Conservation (phyloP, 2,113 vertebrate genomes). For the Azemiops feae region DNA sequence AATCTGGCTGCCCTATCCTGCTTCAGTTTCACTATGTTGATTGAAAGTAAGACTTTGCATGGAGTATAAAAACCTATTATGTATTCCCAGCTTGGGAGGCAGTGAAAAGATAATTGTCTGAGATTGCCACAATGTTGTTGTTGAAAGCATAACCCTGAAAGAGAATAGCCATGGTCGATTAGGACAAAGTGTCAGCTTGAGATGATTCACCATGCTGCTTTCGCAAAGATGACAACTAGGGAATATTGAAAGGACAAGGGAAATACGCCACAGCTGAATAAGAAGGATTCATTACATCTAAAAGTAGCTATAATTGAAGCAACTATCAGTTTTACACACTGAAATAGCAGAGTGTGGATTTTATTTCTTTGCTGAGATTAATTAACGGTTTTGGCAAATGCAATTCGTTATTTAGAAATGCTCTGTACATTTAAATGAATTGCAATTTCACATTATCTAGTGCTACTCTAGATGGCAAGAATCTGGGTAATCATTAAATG, state of each 20-base stretch:
- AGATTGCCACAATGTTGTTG: slow-evolving; percentile 4
- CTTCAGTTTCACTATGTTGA: neutral
- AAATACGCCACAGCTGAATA: neutral
- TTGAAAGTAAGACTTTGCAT: neutral
- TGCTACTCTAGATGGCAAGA: neutral
- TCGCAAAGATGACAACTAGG: neutral
- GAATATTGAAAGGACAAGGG: slow-evolving; percentile 14
- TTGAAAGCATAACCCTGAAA: neutral
- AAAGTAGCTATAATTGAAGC: slow-evolving; percentile 11
- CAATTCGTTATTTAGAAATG: neutral
- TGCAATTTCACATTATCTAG: neutral
- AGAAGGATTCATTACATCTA: neutral
- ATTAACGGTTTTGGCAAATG: neutral
- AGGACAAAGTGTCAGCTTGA: neutral
- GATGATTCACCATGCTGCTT: neutral
- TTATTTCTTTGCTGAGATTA: slow-evolving; percentile 8
- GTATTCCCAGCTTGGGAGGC: neutral
- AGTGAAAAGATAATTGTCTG: slow-evolving; percentile 15
- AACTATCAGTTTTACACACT: neutral
- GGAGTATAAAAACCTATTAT: neutral
- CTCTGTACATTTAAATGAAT: neutral
- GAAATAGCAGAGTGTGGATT: neutral
- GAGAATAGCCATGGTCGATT: neutral
- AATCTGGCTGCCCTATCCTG: neutral
- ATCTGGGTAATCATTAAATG: neutral